phyloP scores from a whole-genome alignment of 2,113 vertebrate genomes.

The Sturnira hondurensis region DNA sequence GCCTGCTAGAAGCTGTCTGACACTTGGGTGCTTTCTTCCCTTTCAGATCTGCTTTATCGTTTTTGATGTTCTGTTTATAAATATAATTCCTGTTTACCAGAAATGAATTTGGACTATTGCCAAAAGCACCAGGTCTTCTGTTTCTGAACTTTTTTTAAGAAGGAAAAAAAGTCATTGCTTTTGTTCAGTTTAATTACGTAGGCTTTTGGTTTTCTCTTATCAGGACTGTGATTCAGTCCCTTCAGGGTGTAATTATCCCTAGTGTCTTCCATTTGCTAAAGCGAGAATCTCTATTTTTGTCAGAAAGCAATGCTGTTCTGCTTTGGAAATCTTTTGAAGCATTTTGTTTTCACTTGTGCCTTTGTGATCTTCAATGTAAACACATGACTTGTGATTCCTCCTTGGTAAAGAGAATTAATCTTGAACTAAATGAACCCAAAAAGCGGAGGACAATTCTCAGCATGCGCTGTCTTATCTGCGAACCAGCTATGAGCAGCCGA shows the following conservation, averaged over 20 bases:
- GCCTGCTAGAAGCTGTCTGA: not conserved
- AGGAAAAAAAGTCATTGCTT: not conserved
- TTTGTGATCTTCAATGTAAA: conserved; percentile 31
- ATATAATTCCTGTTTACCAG: conserved; percentile 52
- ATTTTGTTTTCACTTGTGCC: conserved; percentile 35
- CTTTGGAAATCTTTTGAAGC: conserved; percentile 20
- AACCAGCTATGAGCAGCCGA: not conserved
- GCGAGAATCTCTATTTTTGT: conserved; percentile 46
- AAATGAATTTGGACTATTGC: not conserved
- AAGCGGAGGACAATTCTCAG: not conserved
- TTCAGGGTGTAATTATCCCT: conserved; percentile 44
- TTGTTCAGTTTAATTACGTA: conserved; percentile 59
- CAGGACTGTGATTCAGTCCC: not conserved
- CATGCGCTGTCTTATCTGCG: not conserved
- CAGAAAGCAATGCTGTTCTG: not conserved
- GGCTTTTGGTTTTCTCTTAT: conserved; percentile 51
- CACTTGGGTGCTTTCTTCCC: not conserved
- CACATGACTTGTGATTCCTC: not conserved
- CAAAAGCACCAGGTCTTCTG: not conserved
- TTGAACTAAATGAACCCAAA: conserved; percentile 29
- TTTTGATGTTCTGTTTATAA: conserved; percentile 4
- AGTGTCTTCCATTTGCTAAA: conserved; percentile 47
- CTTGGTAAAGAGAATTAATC: conserved; percentile 31
- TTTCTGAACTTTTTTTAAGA: conserved; percentile 32
- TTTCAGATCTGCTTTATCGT: not conserved